phyloP scores from a whole-genome alignment of 37 sponge, comb jelly and placozoan species.

The Aplysina aerophoba region DNA sequence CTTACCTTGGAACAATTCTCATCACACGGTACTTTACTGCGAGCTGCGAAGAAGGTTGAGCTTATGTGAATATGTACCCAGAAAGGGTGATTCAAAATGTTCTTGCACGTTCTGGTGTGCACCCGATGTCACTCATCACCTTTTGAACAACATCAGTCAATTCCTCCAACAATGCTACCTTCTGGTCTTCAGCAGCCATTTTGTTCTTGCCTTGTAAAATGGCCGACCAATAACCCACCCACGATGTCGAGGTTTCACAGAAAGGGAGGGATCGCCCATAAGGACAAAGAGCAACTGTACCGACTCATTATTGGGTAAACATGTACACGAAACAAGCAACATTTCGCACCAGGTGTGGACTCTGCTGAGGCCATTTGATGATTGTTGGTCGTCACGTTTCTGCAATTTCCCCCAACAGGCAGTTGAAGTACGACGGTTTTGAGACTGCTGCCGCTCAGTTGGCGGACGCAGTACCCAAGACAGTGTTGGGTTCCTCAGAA shows the following conservation, averaged over 20 bases:
- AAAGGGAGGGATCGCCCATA: neutral
- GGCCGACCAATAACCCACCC: neutral
- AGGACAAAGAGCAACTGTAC: conserved; percentile 78
- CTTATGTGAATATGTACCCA: too few species aligned
- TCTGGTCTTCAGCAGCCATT: too few species aligned
- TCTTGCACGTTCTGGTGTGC: too few species aligned
- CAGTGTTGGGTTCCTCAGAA: conserved; percentile 76
- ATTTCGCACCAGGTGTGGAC: neutral
- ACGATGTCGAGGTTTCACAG: neutral
- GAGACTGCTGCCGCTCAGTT: conserved; percentile 78
- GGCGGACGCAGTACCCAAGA: conserved; percentile 50
- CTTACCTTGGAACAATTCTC: too few species aligned
- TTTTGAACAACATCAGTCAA: too few species aligned
- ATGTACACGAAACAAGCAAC: neutral
- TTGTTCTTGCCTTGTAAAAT: too few species aligned
- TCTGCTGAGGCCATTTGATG: neutral
- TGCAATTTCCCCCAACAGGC: conserved; percentile 56
- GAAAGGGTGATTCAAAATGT: too few species aligned
- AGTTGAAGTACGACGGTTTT: conserved; percentile 88
- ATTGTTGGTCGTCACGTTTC: too few species aligned
- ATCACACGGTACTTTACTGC: too few species aligned
- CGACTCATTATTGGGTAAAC: conserved; percentile 79
- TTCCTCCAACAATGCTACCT: too few species aligned
- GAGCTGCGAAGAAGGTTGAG: too few species aligned
- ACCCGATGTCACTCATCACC: too few species aligned